Evolutionary conservation across 2,888 invertebrate species (phyloP), one percentile per base, ranked within the genome.

Genomic region (Priapulus caudatus): DNA sequence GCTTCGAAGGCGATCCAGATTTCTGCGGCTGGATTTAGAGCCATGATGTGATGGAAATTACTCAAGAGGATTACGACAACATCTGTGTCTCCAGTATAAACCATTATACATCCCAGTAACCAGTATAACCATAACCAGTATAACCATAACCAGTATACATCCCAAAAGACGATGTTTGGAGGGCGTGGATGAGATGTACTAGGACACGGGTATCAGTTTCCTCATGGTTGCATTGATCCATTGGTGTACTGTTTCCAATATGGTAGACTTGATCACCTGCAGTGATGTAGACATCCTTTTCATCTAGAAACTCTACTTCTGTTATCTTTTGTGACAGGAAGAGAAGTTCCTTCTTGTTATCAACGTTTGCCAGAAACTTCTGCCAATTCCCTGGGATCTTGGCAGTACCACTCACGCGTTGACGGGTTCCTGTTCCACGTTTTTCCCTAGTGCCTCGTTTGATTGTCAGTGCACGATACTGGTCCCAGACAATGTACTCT

Each of bases 311-410:
- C n/a, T n/a, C n/a, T n/a, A n/a, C n/a, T n/a, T n/a, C n/a, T n/a
- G n/a, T n/a, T n/a, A n/a, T n/a, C n/a, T n/a, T n/a, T n/a, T n/a
- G n/a, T n/a, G n/a, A n/a, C n/a, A n/a, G n/a, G n/a, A n/a, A n/a
- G n/a, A n/a, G n/a, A n/a, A n/a, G n/a, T n/a, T n/a, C 47, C 21
- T 54, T 48, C 47, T 48, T 54, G 52, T 54, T 54, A 20, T 54
- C 53, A n/a, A 20, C 48, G 43, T 48, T 54, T 23, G 47, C 33
- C 43, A 54, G 45, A 54, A 54, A 1, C 15, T 19, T 48, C 1
- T 47, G 10, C 54, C 47, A 54, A 21, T 52, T 54, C 43, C 43
- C 43, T 33, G 47, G 51, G 18, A 52, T n/a, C 19, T 52, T 54
- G 52, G 54, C 48, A 47, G 18, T 1, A 43, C 43, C 33, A 53